phyloP scores from a whole-genome alignment of 2,888 invertebrate species.

The Mythimna vitellina region DNA sequence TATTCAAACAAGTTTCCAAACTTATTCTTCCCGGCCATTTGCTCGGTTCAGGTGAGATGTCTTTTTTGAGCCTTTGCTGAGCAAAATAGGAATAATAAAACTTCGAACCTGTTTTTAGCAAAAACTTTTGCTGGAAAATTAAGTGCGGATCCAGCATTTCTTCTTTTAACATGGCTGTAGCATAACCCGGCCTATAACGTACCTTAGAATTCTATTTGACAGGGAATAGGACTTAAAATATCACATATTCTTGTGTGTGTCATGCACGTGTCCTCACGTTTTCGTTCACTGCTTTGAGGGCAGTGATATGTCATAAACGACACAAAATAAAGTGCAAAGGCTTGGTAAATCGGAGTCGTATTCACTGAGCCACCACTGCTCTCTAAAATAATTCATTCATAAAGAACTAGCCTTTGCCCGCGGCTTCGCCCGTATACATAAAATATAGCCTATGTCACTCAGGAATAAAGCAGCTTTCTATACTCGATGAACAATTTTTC shows the following conservation, averaged over 20 bases:
- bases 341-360: background rate
- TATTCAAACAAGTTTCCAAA: slow-evolving; percentile 13
- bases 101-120: background rate
- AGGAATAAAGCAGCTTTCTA: too few species aligned
- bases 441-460: too few species aligned
- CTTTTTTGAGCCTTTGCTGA: background rate
- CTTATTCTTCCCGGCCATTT: slow-evolving; percentile 4
- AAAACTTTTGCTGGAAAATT: background rate
- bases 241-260: too few species aligned
- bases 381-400: background rate
- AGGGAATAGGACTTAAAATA: background rate
- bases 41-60: background rate
- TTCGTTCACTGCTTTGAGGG: background rate
- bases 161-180: background rate
- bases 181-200: too few species aligned
- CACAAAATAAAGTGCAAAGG: background rate
- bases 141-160: too few species aligned
- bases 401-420: background rate
- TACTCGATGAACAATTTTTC: too few species aligned
- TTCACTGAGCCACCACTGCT: background rate
- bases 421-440: too few species aligned
- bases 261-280: background rate
- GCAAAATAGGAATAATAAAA: slow-evolving; percentile 4
- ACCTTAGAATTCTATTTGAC: background rate
- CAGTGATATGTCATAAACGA: background rate